phyloP scores from a whole-genome alignment of 2,888 invertebrate species.

The Suillia variegata region DNA sequence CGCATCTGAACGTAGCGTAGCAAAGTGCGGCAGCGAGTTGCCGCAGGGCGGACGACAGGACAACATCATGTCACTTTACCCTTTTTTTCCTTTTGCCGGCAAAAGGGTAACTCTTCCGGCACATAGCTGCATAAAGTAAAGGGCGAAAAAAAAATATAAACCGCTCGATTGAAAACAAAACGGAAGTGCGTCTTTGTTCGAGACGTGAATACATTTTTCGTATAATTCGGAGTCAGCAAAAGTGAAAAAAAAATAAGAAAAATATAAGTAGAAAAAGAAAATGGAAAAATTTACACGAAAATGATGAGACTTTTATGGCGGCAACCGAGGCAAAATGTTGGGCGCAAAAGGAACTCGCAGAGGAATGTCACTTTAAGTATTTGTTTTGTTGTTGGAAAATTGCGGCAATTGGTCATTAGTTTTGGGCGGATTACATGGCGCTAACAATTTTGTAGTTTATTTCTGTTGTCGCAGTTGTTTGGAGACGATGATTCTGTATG shows the following conservation, averaged over 20 bases:
- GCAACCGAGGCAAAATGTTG: neutral
- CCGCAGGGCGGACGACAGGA: neutral
- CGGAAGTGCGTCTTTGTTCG: conserved; percentile 1
- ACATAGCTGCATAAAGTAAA: too few species aligned
- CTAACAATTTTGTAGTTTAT: too few species aligned
- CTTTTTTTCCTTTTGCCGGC: neutral
- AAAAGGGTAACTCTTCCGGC: neutral
- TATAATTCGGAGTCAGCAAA: too few species aligned
- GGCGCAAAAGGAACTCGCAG: neutral
- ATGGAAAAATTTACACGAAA: neutral
- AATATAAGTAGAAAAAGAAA: too few species aligned
- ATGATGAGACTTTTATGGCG: neutral
- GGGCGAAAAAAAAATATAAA: too few species aligned
- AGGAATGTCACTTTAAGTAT: neutral
- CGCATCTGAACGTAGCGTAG: too few species aligned
- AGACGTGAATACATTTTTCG: neutral
- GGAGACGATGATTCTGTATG: too few species aligned
- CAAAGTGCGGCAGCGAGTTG: neutral
- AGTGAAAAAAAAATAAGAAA: too few species aligned
- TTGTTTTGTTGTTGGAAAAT: neutral
- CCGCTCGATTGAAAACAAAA: neutral
- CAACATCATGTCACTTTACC: neutral
- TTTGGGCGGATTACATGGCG: neutral
- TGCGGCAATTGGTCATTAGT: neutral
- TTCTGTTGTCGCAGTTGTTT: too few species aligned